Base-by-base conservation (phyloP, 2,797 vertebrate species). In the Anguilla obscura region DNA sequence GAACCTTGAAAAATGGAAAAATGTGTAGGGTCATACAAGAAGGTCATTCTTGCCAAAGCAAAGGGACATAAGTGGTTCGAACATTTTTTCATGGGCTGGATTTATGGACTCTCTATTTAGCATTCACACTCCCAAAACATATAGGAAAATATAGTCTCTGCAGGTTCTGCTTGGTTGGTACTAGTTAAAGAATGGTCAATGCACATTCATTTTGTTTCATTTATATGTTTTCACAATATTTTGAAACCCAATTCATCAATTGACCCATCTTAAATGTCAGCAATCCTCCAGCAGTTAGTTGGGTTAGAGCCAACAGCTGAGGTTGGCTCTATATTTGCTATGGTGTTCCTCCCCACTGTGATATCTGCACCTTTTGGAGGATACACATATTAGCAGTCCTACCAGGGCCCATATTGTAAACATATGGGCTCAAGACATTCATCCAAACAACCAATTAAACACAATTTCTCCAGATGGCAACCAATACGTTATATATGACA, bases 391-490 rank as follows among this genome's bases (percentile, higher is more conserved):
- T 69, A 90, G 80, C 79, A 79, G 76, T 45, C 83, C 52, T 76
- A 79, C 58, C 56, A 21, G 60, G 36, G 18, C 71, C 48, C 69
- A 45, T 40, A 27, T 76, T 86, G 80, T 45, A 79, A 74, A 21
- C 3, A 48, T 63, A 50, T 74, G 63, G 21, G 12, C n/a, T 63
- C 3, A 24, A 58, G 79, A 21, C 45, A 54, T 56, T 86, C 27
- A 60, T 74, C 76, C 71, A 83, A 80, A 21, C 58, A 86, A 50
- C 40, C 56, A 66, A 82, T 85, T 89, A 89, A 85, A 88, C 71
- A 82, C 86, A 69, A 88, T 60, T 58, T 40, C 84, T 21, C 66
- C 85, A 86, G 85, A 66, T 69, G 85, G 85, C 58, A n/a, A n/a
- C 58, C 45, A 40, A 63, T 74, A 71, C 33, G 60, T 18, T n/a